Evolutionary conservation across 2,888 invertebrate species (phyloP).

Genomic region (Dascillus cervinus): DNA sequence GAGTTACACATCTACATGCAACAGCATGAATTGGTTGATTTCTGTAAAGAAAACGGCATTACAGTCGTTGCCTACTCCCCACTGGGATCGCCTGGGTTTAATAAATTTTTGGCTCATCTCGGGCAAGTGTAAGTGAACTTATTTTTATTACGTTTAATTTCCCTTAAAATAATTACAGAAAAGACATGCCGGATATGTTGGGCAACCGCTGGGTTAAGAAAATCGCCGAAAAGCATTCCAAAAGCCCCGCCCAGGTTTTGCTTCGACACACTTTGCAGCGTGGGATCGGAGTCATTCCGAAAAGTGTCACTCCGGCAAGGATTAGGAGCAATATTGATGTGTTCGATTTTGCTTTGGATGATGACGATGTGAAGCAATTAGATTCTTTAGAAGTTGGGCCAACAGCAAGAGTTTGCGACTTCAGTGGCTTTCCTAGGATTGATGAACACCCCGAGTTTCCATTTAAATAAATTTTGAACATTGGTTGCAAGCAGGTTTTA

Average conservation of each 20-base stretch:
- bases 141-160: no score
- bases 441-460: no score
- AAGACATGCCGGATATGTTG: no score
- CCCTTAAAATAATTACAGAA: no score
- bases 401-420: conserved; percentile 61
- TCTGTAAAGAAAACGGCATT: conserved; percentile 38
- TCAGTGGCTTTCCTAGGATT: no score
- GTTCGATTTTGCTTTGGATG: conserved; percentile 62
- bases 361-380: conserved; percentile 54
- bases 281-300: conserved; percentile 71
- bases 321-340: conserved; percentile 69
- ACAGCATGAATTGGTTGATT: conserved; percentile 43
- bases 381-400: conserved; percentile 56
- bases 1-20: conserved; percentile 50
- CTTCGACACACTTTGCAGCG: conserved; percentile 66
- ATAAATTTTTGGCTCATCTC: no score
- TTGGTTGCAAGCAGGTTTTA: no score
- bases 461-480: no score
- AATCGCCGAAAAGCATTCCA: conserved; percentile 54
- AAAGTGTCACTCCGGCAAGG: conserved; percentile 67
- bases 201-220: no score
- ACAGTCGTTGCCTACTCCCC: conserved; percentile 43
- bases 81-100: no score
- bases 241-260: conserved; percentile 67
- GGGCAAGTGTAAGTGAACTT: no score